Evolutionary conservation across 1,140 invertebrate genomes (phyloP).

Genomic region (Diachasmimorpha longicaudata): DNA sequence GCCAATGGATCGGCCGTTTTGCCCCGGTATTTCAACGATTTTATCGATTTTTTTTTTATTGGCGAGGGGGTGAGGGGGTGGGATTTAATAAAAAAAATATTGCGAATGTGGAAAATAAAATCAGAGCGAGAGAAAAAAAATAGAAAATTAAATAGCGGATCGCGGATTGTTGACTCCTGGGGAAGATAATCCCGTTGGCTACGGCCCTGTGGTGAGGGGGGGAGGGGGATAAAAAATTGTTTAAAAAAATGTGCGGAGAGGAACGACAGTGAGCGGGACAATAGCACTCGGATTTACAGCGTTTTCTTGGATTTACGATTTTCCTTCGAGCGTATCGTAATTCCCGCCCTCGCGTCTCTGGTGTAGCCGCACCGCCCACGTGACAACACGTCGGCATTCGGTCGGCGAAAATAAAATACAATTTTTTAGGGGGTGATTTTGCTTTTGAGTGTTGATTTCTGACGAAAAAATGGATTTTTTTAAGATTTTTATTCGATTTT

Average conservation of each 20-base stretch:
- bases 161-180: neutral
- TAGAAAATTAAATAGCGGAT: neutral
- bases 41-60: too few relatives aligned
- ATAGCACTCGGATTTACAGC: constrained; percentile 42
- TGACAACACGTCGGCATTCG: neutral
- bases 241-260: neutral
- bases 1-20: too few relatives aligned
- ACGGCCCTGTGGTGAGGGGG: constrained; percentile 32
- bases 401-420: neutral
- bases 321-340: constrained; percentile 27
- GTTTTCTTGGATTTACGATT: constrained; percentile 48
- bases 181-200: constrained; percentile 48
- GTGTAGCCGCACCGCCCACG: constrained; percentile 8
- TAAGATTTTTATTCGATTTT: too few relatives aligned
- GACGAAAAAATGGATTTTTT: too few relatives aligned
- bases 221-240: neutral
- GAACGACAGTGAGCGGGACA: constrained; percentile 7
- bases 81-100: too few relatives aligned
- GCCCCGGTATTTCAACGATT: too few relatives aligned
- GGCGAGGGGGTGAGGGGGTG: neutral
- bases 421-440: neutral
- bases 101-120: neutral
- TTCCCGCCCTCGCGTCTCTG: constrained; percentile 20
- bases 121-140: neutral
- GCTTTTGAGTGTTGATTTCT: too few relatives aligned